Evolutionary conservation across 2,113 vertebrate species (phyloP).

Genomic region (Scalopus aquaticus): DNA sequence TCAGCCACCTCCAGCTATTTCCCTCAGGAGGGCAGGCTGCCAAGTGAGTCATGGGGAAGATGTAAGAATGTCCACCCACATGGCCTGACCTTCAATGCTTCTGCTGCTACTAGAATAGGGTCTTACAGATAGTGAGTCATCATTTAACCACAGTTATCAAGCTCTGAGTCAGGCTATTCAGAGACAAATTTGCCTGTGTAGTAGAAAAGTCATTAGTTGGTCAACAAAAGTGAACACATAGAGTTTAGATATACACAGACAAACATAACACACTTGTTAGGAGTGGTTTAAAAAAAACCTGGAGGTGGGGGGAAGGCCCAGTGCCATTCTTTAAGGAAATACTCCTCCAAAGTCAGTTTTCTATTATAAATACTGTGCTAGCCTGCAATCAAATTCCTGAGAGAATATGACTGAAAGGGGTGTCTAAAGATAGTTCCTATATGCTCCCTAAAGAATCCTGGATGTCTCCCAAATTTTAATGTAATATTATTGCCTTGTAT

Average conservation of each 20-base stretch:
- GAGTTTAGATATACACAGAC: neutral
- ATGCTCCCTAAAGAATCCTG: neutral
- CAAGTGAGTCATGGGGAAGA: constrained; percentile 26
- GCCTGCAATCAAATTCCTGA: constrained; percentile 22
- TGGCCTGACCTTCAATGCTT: neutral
- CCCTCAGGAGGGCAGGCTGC: neutral
- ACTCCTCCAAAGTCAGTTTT: neutral
- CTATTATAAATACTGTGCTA: neutral
- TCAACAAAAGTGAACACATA: neutral
- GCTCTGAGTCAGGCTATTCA: neutral
- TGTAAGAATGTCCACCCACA: constrained; percentile 1
- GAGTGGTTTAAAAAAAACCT: neutral
- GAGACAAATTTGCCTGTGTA: neutral
- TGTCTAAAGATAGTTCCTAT: constrained; percentile 19
- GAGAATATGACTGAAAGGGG: constrained; percentile 23
- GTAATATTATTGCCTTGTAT: neutral
- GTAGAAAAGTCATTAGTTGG: neutral
- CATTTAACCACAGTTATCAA: neutral
- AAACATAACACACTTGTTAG: neutral
- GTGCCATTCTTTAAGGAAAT: neutral
- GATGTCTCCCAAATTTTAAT: constrained; percentile 21
- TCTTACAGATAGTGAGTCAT: constrained; percentile 8
- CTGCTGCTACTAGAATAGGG: neutral
- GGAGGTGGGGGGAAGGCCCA: neutral
- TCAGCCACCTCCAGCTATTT: neutral